A percentile compares a stretch with the other conserved stretches of the same genome.
These are phyloP conservation scores for Recurvirostra avosetta DNA, from an alignment of 2,113 vertebrate genomes.

Conservation along the genomic window DNA sequence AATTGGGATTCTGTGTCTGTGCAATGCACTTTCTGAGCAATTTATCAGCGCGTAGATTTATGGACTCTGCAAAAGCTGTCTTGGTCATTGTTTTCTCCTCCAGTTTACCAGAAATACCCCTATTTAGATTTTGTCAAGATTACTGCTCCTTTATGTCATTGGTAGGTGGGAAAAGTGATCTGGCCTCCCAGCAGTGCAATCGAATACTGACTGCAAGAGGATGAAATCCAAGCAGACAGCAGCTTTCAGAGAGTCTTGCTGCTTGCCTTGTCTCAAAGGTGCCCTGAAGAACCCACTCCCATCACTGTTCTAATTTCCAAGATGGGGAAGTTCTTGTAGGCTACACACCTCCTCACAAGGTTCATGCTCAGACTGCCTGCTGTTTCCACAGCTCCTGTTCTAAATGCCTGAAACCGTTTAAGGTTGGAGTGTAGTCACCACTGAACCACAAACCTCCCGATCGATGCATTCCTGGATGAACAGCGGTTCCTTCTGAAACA, in stretches of 20 bases:
- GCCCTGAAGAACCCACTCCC: background rate
- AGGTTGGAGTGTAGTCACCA: background rate
- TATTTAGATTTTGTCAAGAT: conserved; percentile 46
- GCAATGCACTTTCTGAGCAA: background rate
- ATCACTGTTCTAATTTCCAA: background rate
- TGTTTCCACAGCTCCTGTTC: background rate
- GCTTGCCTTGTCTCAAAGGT: background rate
- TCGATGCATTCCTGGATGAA: fast-evolving
- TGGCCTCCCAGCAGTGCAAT: background rate
- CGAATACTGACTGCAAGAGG: background rate
- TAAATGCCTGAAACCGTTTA: background rate
- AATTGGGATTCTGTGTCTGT: conserved; percentile 4
- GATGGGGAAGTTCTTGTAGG: background rate
- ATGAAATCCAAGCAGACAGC: background rate
- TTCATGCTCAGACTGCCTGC: background rate
- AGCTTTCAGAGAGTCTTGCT: background rate
- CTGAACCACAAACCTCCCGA: background rate
- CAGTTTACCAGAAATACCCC: conserved; percentile 30
- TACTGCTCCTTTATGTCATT: background rate
- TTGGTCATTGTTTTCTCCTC: conserved; percentile 2
- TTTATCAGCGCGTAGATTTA: conserved; percentile 44
- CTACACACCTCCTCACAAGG: background rate
- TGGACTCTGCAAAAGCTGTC: background rate
- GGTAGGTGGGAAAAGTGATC: background rate
- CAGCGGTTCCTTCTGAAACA: background rate